Conservation (phyloP, 2,797 vertebrate genomes). For the Poeciliopsis paucimaculata region DNA sequence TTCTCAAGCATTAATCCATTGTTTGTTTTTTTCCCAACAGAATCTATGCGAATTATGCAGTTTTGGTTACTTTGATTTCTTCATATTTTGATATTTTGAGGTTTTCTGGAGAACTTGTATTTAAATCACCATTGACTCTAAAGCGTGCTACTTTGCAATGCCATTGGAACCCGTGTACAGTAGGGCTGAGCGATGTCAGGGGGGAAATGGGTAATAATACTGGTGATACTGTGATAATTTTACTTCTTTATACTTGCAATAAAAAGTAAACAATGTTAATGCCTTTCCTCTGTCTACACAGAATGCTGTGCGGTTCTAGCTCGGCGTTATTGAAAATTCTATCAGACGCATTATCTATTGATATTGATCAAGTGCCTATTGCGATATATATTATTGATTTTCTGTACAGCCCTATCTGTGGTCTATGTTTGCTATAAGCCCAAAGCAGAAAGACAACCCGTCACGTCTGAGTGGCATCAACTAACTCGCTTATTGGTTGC, state of each 20-base stretch:
- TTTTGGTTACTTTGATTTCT: not conserved
- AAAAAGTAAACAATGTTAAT: not conserved
- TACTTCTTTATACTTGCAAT: no score
- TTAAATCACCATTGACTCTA: not conserved
- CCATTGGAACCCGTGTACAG: not conserved
- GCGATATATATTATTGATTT: no score
- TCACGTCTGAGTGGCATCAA: no score
- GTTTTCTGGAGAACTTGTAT: not conserved
- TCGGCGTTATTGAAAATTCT: no score
- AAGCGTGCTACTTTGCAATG: not conserved
- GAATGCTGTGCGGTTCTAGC: no score
- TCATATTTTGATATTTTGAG: not conserved
- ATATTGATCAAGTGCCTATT: no score
- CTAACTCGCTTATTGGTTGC: no score
- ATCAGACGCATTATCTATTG: no score
- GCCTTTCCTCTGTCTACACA: no score
- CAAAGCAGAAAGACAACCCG: not conserved
- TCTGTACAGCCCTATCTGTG: no score
- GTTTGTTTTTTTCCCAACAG: not conserved
- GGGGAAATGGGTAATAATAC: not conserved
- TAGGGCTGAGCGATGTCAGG: not conserved
- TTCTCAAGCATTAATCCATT: not conserved
- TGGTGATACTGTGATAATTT: not conserved
- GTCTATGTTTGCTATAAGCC: not conserved
- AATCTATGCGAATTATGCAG: not conserved